Base-by-base conservation (phyloP, 2,888 invertebrate genomes). In the Prosapia bicincta region DNA sequence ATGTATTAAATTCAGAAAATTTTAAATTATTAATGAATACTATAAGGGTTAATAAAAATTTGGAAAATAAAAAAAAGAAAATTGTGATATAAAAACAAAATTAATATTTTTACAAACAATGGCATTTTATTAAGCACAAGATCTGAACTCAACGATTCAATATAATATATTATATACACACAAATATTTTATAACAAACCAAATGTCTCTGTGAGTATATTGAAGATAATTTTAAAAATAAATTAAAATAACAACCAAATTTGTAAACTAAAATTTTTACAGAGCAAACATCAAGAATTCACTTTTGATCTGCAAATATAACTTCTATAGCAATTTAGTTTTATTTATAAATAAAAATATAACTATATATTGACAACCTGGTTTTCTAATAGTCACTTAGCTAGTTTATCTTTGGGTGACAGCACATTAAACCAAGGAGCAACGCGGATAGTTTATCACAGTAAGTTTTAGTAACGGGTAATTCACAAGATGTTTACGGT, bases 331-430 rank as follows among this genome's bases (percentile, higher is more conserved):
- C 20, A 54, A 54, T 54, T 20, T 54, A 54, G 20, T 54, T 54
- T n/a, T 54, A 54, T 54, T 54, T 54, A 54, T 54, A 54, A 54
- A 54, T 54, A 54, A 54, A 54, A 54, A 54, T 54, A 54, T 54
- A 54, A 54, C 20, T 54, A 20, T 54, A 54, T 20, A 20, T 20
- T 20, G 54, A 54, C 54, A 54, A 54, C 54, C 54, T 54, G 54
- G 54, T 54, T 54, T 54, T 54, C 9, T 38, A 38, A 54, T 5
- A 54, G 54, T 54, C 54, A 54, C 54, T 54, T 54, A 54, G 20
- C 54, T 54, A 54, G 54, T 54, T 20, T 66, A 74, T 74, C 74
- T 74, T 74, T 74, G 74, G 74, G 74, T 30, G 38, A 74, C 65
- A 74, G 74, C 74, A 74, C 71, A 43, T 54, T 54, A 54, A 54